These are phyloP conservation scores for Achatina immaculata DNA, from an alignment of 1,140 invertebrate species.

Conservation along the genomic window DNA sequence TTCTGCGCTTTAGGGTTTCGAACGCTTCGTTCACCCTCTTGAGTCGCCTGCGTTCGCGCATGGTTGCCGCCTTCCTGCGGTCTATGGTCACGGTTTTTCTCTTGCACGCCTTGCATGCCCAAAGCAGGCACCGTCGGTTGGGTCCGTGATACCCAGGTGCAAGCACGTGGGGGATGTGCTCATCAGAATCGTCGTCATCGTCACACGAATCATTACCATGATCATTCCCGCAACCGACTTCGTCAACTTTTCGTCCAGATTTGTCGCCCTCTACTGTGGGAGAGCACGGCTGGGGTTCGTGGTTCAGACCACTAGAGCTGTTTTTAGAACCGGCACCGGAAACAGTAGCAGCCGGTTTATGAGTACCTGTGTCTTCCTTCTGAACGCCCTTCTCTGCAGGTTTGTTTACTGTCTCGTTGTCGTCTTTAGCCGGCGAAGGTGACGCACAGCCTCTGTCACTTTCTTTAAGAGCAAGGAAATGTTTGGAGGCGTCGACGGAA, in stretches of 20 bases:
- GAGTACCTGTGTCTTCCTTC: conserved; percentile 26
- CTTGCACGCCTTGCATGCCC: conserved; percentile 97
- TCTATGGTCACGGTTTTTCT: conserved; percentile 94
- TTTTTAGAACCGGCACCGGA: neutral
- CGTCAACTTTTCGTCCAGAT: conserved; percentile 38
- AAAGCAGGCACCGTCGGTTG: conserved; percentile 85
- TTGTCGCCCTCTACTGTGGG: conserved; percentile 26
- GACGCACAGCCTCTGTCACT: neutral
- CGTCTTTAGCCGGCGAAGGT: conserved; percentile 5
- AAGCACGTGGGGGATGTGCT: conserved; percentile 70
- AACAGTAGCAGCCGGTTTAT: conserved; percentile 39
- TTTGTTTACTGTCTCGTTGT: conserved; percentile 3
- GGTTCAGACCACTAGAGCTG: neutral
- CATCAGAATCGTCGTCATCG: conserved; percentile 55
- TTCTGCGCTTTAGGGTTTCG: conserved; percentile 91
- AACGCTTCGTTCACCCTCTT: conserved; percentile 99
- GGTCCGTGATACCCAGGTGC: conserved; percentile 69
- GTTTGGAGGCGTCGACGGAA: conserved; percentile 4
- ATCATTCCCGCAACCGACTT: conserved; percentile 44
- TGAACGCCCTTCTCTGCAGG: conserved; percentile 14
- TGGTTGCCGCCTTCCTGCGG: conserved; percentile 94
- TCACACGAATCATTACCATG: conserved; percentile 45
- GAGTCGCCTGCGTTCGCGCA: conserved; percentile 90
- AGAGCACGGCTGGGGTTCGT: conserved; percentile 42
- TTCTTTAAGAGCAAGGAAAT: conserved; percentile 17